A percentile compares a stretch with the other conserved stretches of the same genome.
These are phyloP conservation scores for Furnarius figulus DNA, from an alignment of 2,113 vertebrate genomes.

Conservation along the genomic window DNA sequence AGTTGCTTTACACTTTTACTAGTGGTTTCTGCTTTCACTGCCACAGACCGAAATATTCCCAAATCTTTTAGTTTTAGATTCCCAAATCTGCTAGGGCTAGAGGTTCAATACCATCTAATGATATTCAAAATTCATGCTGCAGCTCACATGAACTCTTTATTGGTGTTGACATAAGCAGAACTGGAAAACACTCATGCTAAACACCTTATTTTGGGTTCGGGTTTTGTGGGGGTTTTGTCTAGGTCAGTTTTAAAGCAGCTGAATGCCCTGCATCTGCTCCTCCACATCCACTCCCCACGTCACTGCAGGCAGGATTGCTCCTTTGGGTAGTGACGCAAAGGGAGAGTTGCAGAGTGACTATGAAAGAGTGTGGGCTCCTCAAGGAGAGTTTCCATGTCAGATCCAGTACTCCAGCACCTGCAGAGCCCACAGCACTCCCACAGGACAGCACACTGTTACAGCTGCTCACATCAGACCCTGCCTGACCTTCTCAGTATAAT, in stretches of 20 bases:
- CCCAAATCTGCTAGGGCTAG: not conserved
- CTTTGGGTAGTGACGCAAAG: not conserved
- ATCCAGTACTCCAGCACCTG: not conserved
- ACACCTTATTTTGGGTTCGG: accelerated
- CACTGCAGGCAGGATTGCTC: not conserved
- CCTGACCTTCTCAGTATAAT: not conserved
- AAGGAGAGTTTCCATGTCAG: not conserved
- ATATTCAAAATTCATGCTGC: not conserved
- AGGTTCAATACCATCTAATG: not conserved
- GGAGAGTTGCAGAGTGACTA: not conserved
- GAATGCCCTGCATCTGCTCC: not conserved
- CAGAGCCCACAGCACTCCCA: not conserved
- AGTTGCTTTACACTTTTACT: not conserved
- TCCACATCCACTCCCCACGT: not conserved
- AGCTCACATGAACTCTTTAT: not conserved
- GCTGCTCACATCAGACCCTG: not conserved
- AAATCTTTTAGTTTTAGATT: not conserved
- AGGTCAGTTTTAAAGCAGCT: not conserved
- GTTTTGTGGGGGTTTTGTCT: not conserved
- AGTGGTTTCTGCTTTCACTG: not conserved
- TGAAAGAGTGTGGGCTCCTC: accelerated
- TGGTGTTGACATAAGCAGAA: not conserved
- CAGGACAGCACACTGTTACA: not conserved
- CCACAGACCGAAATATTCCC: not conserved
- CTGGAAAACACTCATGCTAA: not conserved